Conservation (phyloP, 2,888 invertebrate genomes). For the Phalangium opilio region DNA sequence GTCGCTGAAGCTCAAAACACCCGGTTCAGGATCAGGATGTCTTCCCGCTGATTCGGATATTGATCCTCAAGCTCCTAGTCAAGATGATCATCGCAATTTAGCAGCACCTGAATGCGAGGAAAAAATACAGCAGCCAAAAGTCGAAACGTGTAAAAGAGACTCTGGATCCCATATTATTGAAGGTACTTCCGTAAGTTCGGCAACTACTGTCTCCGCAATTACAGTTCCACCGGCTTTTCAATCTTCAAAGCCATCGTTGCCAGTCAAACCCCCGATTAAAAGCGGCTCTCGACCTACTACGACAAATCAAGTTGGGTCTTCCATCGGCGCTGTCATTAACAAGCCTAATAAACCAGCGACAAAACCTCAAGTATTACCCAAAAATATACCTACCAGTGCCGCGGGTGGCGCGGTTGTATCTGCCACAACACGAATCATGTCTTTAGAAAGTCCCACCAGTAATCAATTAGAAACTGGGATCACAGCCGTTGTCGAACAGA, state of each 20-base stretch:
- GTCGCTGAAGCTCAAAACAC: not conserved
- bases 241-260: conserved; percentile 14
- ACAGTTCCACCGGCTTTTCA: conserved; percentile 4
- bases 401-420: conserved; percentile 6
- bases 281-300: conserved; percentile 6
- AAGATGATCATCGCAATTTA: conserved; percentile 4
- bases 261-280: conserved; percentile 16
- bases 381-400: not conserved
- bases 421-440: conserved; percentile 2
- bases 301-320: conserved; percentile 3
- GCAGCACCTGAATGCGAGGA: conserved; percentile 11
- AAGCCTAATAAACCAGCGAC: conserved; percentile 13
- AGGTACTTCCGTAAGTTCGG: conserved; percentile 1
- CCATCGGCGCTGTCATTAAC: conserved; percentile 3
- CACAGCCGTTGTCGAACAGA: conserved; percentile 9
- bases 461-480: conserved; percentile 7
- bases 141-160: too few relatives aligned
- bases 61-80: conserved; percentile 10
- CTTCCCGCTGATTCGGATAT: conserved; percentile 3
- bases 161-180: too few relatives aligned
- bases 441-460: conserved; percentile 11
- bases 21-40: not conserved
- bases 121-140: too few relatives aligned
- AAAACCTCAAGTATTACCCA: conserved; percentile 17
- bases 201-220: conserved; percentile 8